A percentile compares a stretch with the other conserved stretches of the same genome.
Conservation (phyloP, 1,140 invertebrate species). For the Orchesella cincta region DNA sequence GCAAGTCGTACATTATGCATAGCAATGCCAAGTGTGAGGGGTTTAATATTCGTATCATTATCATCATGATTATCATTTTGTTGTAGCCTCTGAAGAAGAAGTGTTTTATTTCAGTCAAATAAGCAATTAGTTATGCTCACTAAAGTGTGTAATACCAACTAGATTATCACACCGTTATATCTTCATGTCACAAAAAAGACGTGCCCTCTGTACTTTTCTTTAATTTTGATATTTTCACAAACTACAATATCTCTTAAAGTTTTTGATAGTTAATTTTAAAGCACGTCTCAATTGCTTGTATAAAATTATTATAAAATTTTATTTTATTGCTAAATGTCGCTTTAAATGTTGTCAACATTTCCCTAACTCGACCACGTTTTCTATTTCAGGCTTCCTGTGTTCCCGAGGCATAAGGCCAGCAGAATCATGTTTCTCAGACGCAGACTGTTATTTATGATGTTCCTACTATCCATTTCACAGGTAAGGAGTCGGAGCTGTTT, state of each 20-base stretch:
- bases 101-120: neutral
- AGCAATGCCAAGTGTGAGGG: neutral
- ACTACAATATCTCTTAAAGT: no score
- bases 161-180: neutral
- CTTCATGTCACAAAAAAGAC: no score
- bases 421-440: constrained; percentile 8
- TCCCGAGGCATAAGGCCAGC: neutral
- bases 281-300: no score
- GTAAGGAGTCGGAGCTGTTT: no score
- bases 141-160: neutral
- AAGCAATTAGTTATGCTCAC: neutral
- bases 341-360: no score
- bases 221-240: no score
- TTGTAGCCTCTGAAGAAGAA: neutral
- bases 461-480: neutral
- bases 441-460: neutral
- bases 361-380: neutral
- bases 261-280: no score
- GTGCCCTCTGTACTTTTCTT: no score
- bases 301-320: no score
- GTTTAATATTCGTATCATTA: neutral
- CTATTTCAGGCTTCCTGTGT: constrained; percentile 1
- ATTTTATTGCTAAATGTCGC: no score
- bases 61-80: neutral
- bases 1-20: no score